Base-by-base conservation (phyloP, 2,797 vertebrate genomes). In the Lutjanus argentimaculatus region DNA sequence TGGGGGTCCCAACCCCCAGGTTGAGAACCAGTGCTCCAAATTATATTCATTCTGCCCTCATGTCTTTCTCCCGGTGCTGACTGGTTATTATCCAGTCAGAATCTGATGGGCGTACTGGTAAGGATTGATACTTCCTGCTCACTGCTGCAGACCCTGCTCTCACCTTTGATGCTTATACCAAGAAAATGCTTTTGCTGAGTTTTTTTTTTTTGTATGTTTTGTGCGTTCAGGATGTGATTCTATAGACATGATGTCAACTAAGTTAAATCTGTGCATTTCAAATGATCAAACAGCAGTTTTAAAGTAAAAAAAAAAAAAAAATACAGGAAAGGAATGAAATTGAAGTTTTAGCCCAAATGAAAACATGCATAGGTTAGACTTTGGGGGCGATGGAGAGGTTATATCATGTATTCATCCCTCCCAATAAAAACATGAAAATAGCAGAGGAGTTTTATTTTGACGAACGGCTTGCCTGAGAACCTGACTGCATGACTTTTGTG, bases 31-130 rank as follows among this genome's bases (percentile, higher is more conserved):
- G 30, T 36, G 30, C 30, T 36, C 30, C 30, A 77, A 72, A 86
- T 86, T 77, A 73, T 65, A 82, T 75, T 71, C 77, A 64, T 76
- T 93, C 95, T 96, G 72, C 94, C 93, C 74, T 79, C 67, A 45
- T 10, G 53, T 75, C 77, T 67, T 30, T 66, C 86, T 85, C 56
- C 79, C 79, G 71, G 75, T 67, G 83, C 83, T 81, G 85, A 83
- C 89, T 87, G 87, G 80, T 86, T 81, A 88, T 90, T 86, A 89
- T 86, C 87, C 72, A 87, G 86, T 88, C 90, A 84, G 67, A 80
- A 80, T 87, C 74, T 87, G 89, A 88, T 70, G 86, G 82, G 61
- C 79, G 80, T 75, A 79, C 67, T 86, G 66, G 66, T 62, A 59
- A 72, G 64, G 53, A 84, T 21, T 79, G 67, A 82, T 36, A 74